phyloP scores from a whole-genome alignment of 2,888 invertebrate species.

The Drosophila prolongata region DNA sequence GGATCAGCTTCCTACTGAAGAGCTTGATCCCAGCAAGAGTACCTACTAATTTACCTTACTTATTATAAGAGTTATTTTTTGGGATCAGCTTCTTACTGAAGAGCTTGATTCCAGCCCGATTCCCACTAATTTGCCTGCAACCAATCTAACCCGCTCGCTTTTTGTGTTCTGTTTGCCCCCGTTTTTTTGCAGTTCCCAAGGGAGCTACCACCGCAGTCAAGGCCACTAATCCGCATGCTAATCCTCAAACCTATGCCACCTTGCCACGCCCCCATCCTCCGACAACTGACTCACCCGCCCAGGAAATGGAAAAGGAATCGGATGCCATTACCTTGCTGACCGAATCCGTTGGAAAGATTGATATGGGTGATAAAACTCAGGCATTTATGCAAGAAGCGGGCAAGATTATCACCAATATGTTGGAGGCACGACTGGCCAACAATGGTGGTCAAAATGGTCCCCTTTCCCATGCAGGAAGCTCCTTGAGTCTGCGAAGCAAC shows the following conservation, averaged over 20 bases:
- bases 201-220: conserved; percentile 62
- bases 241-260: conserved; percentile 50
- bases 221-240: conserved; percentile 67
- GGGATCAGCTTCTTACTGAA: conserved; percentile 9
- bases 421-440: conserved; percentile 81
- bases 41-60: conserved; percentile 18
- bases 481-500: conserved; percentile 73
- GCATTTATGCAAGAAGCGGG: conserved; percentile 83
- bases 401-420: conserved; percentile 84
- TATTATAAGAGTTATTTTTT: conserved; percentile 5
- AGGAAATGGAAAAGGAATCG: background rate
- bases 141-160: conserved; percentile 23
- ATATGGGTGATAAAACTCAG: conserved; percentile 78
- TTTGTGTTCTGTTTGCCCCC: conserved; percentile 29
- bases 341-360: conserved; percentile 81
- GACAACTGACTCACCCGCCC: conserved; percentile 47
- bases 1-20: conserved; percentile 8
- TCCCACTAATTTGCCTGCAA: conserved; percentile 35
- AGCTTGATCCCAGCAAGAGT: background rate
- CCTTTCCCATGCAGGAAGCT: conserved; percentile 69
- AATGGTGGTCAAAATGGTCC: conserved; percentile 47
- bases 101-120: background rate
- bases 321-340: conserved; percentile 82
- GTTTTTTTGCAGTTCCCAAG: conserved; percentile 20
- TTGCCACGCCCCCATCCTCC: conserved; percentile 57